phyloP scores from a whole-genome alignment of 2,888 invertebrate genomes.

The Odontocolon sp. region DNA sequence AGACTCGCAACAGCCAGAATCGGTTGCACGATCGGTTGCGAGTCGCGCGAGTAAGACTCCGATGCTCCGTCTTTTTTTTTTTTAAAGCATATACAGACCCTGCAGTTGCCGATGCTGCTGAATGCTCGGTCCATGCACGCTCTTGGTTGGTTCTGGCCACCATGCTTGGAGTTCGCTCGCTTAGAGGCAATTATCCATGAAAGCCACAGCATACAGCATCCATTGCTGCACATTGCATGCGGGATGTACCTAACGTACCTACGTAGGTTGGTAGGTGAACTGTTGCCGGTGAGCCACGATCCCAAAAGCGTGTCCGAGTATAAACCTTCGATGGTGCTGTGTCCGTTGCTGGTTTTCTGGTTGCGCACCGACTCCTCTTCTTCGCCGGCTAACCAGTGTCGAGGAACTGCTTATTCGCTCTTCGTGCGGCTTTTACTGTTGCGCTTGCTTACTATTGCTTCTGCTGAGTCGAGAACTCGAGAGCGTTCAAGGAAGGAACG shows the following conservation, averaged over 20 bases:
- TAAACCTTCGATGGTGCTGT: constrained; percentile 55
- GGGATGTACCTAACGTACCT: constrained; percentile 12
- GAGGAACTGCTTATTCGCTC: constrained; percentile 47
- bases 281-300: constrained; percentile 30
- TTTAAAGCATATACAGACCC: constrained; percentile 13
- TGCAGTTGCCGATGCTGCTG: no score
- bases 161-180: constrained; percentile 6
- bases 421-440: constrained; percentile 14
- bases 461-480: constrained; percentile 5
- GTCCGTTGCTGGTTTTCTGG: no score
- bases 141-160: background rate
- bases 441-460: constrained; percentile 36
- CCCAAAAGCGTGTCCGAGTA: constrained; percentile 54
- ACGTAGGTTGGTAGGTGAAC: constrained; percentile 33
- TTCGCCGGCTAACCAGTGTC: constrained; percentile 22
- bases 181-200: constrained; percentile 55
- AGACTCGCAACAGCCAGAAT: constrained; percentile 44
- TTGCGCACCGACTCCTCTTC: constrained; percentile 9
- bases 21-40: constrained; percentile 56
- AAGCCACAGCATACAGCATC: constrained; percentile 37
- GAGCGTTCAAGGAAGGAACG: constrained; percentile 36
- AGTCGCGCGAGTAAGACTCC: constrained; percentile 31
- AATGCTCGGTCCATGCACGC: background rate
- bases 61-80: constrained; percentile 24
- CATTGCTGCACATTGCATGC: constrained; percentile 29